phyloP scores from a whole-genome alignment of 2,113 vertebrate species.

The Galbula dea region DNA sequence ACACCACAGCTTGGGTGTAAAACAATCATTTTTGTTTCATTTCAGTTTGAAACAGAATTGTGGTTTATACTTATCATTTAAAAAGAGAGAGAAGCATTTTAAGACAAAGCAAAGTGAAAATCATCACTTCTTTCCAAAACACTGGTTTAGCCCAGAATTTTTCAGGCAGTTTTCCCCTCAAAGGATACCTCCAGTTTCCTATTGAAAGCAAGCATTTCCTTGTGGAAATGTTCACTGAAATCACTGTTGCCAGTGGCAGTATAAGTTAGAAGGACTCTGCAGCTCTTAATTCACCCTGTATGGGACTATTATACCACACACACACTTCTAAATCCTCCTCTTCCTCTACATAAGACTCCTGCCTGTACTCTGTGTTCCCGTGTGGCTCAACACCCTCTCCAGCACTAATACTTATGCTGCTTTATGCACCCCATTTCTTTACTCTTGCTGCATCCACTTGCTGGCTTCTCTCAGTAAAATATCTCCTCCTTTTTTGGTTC shows the following conservation, averaged over 20 bases:
- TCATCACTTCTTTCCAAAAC: not conserved
- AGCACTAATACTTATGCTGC: not conserved
- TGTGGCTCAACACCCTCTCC: not conserved
- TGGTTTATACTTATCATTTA: not conserved
- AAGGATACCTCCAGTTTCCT: not conserved
- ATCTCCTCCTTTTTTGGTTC: not conserved
- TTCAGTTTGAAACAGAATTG: not conserved
- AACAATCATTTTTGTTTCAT: not conserved
- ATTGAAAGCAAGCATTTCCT: not conserved
- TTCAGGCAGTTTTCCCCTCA: not conserved
- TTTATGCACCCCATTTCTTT: not conserved
- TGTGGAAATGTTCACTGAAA: not conserved
- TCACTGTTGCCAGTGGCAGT: not conserved
- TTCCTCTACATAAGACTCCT: not conserved
- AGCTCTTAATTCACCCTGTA: not conserved
- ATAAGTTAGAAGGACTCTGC: not conserved
- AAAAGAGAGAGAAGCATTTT: not conserved
- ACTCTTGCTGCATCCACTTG: accelerated
- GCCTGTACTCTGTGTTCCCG: not conserved
- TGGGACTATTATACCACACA: not conserved
- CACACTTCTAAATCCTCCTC: not conserved
- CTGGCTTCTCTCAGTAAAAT: not conserved
- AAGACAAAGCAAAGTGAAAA: not conserved
- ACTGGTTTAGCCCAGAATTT: not conserved
- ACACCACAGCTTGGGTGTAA: not conserved